Base-by-base conservation (phyloP, 2,797 vertebrate species). In the Platalea minor region DNA sequence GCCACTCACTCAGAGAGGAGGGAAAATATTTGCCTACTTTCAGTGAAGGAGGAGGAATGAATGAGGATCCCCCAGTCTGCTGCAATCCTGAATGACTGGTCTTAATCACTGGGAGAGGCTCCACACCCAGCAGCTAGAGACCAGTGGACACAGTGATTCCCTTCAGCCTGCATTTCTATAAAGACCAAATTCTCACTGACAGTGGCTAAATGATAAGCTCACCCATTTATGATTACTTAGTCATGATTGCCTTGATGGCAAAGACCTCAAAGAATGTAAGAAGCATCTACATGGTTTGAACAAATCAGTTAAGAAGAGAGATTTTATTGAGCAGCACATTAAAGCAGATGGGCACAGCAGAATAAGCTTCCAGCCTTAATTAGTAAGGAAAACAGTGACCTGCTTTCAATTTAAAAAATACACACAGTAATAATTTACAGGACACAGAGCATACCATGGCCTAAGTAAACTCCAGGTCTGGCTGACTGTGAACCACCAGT, bases 331-430 rank as follows among this genome's bases (percentile, higher is more conserved):
- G 61, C 16, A 88, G 54, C 43, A 72, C 46, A 75, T 92, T 92
- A 91, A 92, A 88, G 78, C 39, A 72, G 65, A 85, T 41, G n/a
- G 43, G 33, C 68, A 81, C 35, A 89, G 63, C 2, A 5, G 72
- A 95, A 81, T 75, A 89, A 88, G 25, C 41, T 85, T 86, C 37
- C 31, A 83, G 21, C 12, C 57, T 78, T 92, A 93, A 96, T 85
- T 88, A 88, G 20, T 28, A 91, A 73, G 61, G 28, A 84, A 95
- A 95, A 91, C 65, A 91, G 89, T 95, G 95, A 96, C 93, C 61
- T 86, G 77, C 59, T 96, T 89, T 91, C 76, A 82, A 65, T 88
- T 88, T 89, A 3, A 91, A 93, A 91, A 89, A 45, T 81, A 78
- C 23, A 89, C 54, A 85, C 24, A 78, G 83, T 51, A 85, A 85